These are phyloP conservation scores for Drosophila seguyi DNA, from an alignment of 1,140 invertebrate species.

Conservation along the genomic window DNA sequence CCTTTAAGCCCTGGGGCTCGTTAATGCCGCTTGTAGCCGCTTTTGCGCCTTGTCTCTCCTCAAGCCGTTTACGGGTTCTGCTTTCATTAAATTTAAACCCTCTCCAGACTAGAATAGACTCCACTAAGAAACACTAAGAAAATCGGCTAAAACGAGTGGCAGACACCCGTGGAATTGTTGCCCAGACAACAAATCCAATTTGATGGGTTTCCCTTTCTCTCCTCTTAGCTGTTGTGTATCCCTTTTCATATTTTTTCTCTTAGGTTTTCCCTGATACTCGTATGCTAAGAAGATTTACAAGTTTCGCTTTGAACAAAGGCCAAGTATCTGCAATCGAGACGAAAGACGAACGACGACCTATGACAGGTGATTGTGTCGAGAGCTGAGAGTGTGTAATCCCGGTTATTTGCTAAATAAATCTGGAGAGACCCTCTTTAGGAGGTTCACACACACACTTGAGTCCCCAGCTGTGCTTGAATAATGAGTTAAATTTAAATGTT, in stretches of 20 bases:
- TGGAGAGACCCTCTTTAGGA: constrained; percentile 20
- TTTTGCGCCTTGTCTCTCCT: not conserved
- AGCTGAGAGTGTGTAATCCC: constrained; percentile 26
- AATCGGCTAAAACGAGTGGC: constrained; percentile 51
- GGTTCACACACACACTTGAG: not conserved
- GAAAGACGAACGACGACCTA: constrained; percentile 8
- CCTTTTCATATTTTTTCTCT: constrained; percentile 19
- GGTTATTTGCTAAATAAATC: constrained; percentile 41
- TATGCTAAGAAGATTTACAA: constrained; percentile 28
- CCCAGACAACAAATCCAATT: constrained; percentile 73
- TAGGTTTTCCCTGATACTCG: not conserved
- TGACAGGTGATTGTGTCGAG: constrained; percentile 39
- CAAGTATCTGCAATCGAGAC: not conserved
- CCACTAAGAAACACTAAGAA: constrained; percentile 18
- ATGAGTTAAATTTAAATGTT: constrained; percentile 37
- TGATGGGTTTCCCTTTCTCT: constrained; percentile 52
- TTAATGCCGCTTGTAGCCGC: constrained; percentile 39
- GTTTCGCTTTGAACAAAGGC: constrained; percentile 26
- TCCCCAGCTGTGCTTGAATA: constrained; percentile 27
- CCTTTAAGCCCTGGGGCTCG: constrained; percentile 30
- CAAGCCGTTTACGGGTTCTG: constrained; percentile 24
- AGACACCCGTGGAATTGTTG: constrained; percentile 39
- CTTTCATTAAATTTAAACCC: constrained; percentile 78
- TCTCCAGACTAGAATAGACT: constrained; percentile 34
- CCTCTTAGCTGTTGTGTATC: not conserved